A percentile compares a stretch with the other conserved stretches of the same genome.
Evolutionary conservation across 2,113 vertebrate species (phyloP).

Genomic region (Rostratula benghalensis): DNA sequence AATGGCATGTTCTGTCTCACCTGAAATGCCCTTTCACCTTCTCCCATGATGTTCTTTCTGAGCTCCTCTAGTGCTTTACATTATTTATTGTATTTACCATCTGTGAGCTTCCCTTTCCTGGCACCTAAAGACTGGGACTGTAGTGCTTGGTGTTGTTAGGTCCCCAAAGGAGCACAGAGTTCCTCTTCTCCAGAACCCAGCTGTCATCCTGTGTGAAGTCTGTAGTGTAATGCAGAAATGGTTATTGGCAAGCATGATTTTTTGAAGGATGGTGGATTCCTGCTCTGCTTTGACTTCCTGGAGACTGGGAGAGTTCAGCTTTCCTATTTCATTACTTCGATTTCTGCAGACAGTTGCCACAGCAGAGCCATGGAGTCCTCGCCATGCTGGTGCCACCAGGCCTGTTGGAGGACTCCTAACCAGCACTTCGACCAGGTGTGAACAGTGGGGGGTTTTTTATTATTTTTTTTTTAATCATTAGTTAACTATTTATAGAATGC

Average conservation of each 20-base stretch:
- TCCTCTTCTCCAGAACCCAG: background rate
- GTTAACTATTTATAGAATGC: background rate
- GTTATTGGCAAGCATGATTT: background rate
- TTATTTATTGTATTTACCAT: background rate
- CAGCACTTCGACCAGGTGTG: background rate
- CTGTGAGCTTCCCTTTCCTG: background rate
- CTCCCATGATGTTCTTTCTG: background rate
- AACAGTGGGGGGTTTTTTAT: background rate
- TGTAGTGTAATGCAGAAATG: background rate
- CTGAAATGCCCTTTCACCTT: background rate
- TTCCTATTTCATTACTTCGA: background rate
- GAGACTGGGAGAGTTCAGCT: background rate
- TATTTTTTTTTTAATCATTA: background rate
- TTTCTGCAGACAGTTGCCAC: background rate
- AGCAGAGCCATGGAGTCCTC: background rate
- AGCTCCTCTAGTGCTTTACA: background rate
- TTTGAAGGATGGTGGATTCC: rapidly evolving
- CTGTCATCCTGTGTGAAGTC: background rate
- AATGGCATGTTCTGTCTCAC: background rate
- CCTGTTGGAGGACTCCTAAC: background rate
- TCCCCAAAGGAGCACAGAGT: background rate
- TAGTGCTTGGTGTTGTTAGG: background rate
- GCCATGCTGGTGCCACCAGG: rapidly evolving
- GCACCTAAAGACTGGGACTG: too few species aligned
- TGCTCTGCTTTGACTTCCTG: background rate